phyloP scores from a whole-genome alignment of 2,888 invertebrate genomes.

The Drosophila multiciliata region DNA sequence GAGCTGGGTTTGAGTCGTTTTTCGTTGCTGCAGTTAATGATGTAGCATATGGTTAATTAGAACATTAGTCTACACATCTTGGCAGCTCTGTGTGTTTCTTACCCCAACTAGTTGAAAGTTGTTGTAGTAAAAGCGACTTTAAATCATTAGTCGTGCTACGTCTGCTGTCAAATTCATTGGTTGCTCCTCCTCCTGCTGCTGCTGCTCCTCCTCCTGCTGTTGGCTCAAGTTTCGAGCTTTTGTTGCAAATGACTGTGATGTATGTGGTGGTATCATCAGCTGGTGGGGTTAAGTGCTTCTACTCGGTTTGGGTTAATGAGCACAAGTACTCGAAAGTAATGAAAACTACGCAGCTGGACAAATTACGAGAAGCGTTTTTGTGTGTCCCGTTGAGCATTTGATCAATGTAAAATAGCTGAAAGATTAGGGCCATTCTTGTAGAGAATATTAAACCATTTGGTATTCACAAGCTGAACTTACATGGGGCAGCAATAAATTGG shows the following conservation, averaged over 20 bases:
- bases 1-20: background rate
- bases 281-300: conserved; percentile 55
- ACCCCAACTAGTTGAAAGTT: background rate
- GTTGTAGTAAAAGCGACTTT: conserved; percentile 50
- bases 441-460: conserved; percentile 6
- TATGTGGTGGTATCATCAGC: conserved; percentile 21
- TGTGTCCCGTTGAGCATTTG: conserved; percentile 3
- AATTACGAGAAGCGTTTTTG: conserved; percentile 16
- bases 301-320: conserved; percentile 41
- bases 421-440: background rate
- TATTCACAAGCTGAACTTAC: conserved; percentile 1
- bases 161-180: conserved; percentile 56
- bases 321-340: conserved; percentile 19
- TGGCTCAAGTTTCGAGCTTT: conserved; percentile 26
- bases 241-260: conserved; percentile 41
- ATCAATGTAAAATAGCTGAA: background rate
- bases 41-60: conserved; percentile 78
- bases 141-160: conserved; percentile 61
- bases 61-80: conserved; percentile 66
- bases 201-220: background rate
- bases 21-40: conserved; percentile 67
- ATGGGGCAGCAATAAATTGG: conserved; percentile 37
- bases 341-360: conserved; percentile 13
- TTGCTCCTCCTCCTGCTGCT: conserved; percentile 30
- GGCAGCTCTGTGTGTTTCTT: conserved; percentile 12